These are phyloP conservation scores for Platycheirus albimanus DNA, from an alignment of 2,888 invertebrate species.

Conservation along the genomic window DNA sequence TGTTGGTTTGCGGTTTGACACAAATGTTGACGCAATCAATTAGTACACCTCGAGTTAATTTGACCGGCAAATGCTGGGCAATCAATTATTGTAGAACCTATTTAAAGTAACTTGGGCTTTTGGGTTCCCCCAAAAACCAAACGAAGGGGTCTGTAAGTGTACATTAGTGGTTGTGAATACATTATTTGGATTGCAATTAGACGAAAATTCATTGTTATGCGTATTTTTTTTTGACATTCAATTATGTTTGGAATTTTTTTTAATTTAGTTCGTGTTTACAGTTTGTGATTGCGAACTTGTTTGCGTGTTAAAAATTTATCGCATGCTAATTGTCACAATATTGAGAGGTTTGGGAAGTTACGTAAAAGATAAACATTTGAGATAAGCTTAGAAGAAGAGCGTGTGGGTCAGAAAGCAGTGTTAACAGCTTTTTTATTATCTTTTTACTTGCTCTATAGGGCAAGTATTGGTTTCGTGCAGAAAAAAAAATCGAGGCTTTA, in stretches of 20 bases:
- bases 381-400: too few relatives aligned
- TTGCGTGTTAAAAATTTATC: constrained; percentile 61
- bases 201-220: constrained; percentile 34
- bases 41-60: constrained; percentile 57
- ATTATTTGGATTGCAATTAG: constrained; percentile 21
- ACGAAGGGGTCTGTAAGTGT: background rate
- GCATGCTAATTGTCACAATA: constrained; percentile 70
- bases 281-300: constrained; percentile 45
- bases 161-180: constrained; percentile 1
- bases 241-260: constrained; percentile 61
- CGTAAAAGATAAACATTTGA: too few relatives aligned
- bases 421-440: too few relatives aligned
- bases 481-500: too few relatives aligned
- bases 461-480: too few relatives aligned
- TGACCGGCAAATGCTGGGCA: constrained; percentile 57
- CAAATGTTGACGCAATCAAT: constrained; percentile 62
- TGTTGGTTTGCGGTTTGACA: constrained; percentile 53
- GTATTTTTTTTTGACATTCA: constrained; percentile 31
- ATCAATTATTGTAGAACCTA: too few relatives aligned
- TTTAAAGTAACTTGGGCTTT: background rate
- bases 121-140: background rate
- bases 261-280: constrained; percentile 49
- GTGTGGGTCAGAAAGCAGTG: too few relatives aligned
- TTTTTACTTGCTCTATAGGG: too few relatives aligned
- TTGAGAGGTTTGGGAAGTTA: constrained; percentile 45